These are phyloP conservation scores for Crocallis elinguaria DNA, from an alignment of 2,888 invertebrate genomes.

Conservation along the genomic window DNA sequence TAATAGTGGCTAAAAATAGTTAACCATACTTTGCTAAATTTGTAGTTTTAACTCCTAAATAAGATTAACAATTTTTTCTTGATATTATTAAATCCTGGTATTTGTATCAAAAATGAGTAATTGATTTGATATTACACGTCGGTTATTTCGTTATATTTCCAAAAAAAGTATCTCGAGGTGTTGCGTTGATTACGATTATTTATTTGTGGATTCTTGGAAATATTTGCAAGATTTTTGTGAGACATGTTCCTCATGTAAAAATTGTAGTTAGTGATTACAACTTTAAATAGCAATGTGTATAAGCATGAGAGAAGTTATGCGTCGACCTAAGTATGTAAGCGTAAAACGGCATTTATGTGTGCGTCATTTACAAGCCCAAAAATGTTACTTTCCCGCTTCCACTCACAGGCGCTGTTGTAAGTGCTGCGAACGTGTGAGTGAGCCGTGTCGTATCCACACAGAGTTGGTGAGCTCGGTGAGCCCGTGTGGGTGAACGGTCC, in stretches of 20 bases:
- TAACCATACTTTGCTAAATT: too few species aligned
- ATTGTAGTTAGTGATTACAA: conserved; percentile 82
- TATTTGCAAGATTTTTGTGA: too few species aligned
- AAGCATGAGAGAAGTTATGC: conserved; percentile 57
- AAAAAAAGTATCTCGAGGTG: too few species aligned
- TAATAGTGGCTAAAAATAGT: too few species aligned
- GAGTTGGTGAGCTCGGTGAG: conserved; percentile 54
- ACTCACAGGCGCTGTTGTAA: conserved; percentile 65
- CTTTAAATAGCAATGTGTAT: conserved; percentile 78
- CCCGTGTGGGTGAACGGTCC: conserved; percentile 75
- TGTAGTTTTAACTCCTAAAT: too few species aligned
- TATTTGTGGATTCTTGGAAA: too few species aligned
- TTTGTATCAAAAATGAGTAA: too few species aligned
- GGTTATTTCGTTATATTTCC: too few species aligned
- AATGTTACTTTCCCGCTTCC: conserved; percentile 78
- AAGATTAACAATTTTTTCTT: too few species aligned
- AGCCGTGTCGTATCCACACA: conserved; percentile 51
- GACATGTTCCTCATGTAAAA: conserved; percentile 79
- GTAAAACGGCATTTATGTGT: conserved; percentile 74
- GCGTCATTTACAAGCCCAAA: conserved; percentile 77
- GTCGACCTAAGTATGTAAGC: conserved; percentile 60
- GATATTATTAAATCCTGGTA: too few species aligned
- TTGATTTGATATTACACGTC: too few species aligned
- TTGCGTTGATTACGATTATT: too few species aligned
- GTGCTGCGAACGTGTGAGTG: conserved; percentile 57